A percentile compares a stretch with the other conserved stretches of the same genome.
phyloP scores from a whole-genome alignment of 2,797 vertebrate genomes.

The Sciurus vulgaris region DNA sequence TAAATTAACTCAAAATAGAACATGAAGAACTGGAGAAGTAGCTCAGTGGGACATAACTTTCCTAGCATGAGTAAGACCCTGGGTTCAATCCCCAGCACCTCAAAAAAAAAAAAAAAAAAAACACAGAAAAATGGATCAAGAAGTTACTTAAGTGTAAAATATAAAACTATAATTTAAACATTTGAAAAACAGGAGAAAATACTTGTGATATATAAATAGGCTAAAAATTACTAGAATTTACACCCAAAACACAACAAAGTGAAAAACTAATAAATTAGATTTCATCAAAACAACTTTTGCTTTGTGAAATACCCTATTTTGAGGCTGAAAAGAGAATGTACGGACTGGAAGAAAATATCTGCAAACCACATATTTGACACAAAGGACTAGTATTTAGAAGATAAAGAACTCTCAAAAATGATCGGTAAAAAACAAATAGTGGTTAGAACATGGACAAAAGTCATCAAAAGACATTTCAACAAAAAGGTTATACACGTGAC shows the following conservation, averaged over 20 bases:
- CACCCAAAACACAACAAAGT: background rate
- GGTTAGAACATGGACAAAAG: background rate
- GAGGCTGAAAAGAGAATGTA: background rate
- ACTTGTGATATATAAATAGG: background rate
- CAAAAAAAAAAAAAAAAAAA: background rate
- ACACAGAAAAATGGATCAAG: background rate
- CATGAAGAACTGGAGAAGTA: background rate
- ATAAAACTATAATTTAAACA: background rate
- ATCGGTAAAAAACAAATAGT: background rate
- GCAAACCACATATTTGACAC: background rate
- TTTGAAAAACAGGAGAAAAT: background rate
- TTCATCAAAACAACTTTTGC: background rate
- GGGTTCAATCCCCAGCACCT: background rate
- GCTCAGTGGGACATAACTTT: background rate
- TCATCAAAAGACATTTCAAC: background rate
- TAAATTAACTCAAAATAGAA: background rate
- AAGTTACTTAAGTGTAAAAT: background rate
- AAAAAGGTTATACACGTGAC: background rate
- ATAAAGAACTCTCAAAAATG: background rate
- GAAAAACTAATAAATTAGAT: background rate
- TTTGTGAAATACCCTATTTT: background rate
- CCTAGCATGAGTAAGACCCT: background rate
- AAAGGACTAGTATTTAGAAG: constrained; percentile 8
- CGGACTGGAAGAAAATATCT: background rate
- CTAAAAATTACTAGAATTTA: background rate